phyloP scores from a whole-genome alignment of 2,888 invertebrate genomes.

The Artemia sp. region DNA sequence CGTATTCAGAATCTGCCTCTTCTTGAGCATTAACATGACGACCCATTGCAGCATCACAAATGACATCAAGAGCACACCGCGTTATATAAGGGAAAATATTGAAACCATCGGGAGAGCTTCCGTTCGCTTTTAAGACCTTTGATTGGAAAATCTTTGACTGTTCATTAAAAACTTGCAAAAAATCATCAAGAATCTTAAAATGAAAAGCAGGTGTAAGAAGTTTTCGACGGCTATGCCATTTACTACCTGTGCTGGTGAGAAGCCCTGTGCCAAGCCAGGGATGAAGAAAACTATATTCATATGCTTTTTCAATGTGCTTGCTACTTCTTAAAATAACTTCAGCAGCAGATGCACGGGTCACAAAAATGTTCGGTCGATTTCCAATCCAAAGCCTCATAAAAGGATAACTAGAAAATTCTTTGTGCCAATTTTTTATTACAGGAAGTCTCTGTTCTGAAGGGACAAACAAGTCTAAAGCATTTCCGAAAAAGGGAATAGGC shows the following conservation, averaged over 20 bases:
- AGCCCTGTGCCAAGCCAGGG: conserved; percentile 26
- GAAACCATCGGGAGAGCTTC: conserved; percentile 26
- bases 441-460: conserved; percentile 40
- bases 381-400: conserved; percentile 19
- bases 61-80: conserved; percentile 33
- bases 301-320: conserved; percentile 30
- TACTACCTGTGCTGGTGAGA: conserved; percentile 26
- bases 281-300: conserved; percentile 25
- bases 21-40: conserved; percentile 28
- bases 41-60: conserved; percentile 36
- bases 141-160: conserved; percentile 19
- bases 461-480: conserved; percentile 53
- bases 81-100: conserved; percentile 32
- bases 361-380: conserved; percentile 9
- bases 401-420: neutral
- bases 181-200: conserved; percentile 35
- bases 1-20: conserved; percentile 30
- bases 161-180: conserved; percentile 27
- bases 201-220: conserved; percentile 36
- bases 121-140: conserved; percentile 5
- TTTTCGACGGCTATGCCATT: conserved; percentile 33
- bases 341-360: conserved; percentile 8
- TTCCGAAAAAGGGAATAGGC: conserved; percentile 55
- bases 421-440: neutral
- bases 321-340: conserved; percentile 29